Evolutionary conservation across 92 coral and sea anemone genomes (phyloP).

Genomic region (Palythoa grandis): DNA sequence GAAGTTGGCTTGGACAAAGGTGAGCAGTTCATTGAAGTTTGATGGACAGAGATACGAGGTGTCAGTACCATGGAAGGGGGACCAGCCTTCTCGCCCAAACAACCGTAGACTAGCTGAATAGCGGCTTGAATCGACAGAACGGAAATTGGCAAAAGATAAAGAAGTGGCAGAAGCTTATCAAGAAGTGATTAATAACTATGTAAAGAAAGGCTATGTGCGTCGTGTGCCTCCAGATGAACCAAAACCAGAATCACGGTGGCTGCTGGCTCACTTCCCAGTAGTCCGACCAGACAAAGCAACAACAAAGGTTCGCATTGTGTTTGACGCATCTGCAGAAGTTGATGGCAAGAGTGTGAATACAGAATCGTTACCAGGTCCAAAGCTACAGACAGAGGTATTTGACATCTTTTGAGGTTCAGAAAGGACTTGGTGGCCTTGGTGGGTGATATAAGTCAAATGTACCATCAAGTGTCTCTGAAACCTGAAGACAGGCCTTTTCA

Average conservation of each 20-base stretch:
- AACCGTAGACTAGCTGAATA: slow-evolving; percentile 39
- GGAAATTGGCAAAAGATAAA: slow-evolving; percentile 32
- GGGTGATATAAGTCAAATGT: background rate
- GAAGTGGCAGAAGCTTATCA: slow-evolving; percentile 56
- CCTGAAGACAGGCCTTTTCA: slow-evolving; percentile 49
- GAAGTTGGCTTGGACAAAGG: background rate
- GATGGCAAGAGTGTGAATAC: slow-evolving; percentile 48
- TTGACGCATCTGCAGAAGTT: slow-evolving; percentile 38
- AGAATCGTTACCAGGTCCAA: background rate
- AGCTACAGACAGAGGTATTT: background rate
- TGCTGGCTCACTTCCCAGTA: slow-evolving; percentile 60
- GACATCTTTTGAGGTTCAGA: background rate
- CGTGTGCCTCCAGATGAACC: slow-evolving; percentile 50
- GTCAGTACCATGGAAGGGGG: background rate
- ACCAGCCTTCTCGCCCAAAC: slow-evolving; percentile 11
- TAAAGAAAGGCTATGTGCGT: slow-evolving; percentile 55
- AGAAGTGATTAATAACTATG: slow-evolving; percentile 58
- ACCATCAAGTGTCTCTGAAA: background rate
- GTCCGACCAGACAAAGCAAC: slow-evolving; percentile 23
- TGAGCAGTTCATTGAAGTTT: background rate
- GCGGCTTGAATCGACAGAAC: slow-evolving; percentile 45
- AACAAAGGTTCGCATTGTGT: slow-evolving; percentile 33
- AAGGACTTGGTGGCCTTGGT: background rate
- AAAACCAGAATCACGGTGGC: slow-evolving; percentile 54
- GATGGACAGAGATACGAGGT: background rate